Percentiles rank a stretch among this genome's conserved stretches.
Conservation (phyloP, 1,140 invertebrate species). For the Chelonus insularis region DNA sequence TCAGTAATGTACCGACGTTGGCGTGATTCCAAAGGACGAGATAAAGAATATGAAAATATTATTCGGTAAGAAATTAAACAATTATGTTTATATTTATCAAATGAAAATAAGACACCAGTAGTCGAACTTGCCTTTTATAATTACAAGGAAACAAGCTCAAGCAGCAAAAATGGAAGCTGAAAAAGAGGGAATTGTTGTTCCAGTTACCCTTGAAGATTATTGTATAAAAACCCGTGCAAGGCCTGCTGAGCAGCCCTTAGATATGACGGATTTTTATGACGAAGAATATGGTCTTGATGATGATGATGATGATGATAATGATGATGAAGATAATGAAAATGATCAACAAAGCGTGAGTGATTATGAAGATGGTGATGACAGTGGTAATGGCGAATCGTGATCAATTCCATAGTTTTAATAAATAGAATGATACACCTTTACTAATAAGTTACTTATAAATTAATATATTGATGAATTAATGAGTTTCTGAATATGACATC, state of each 20-base stretch:
- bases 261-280: slow-evolving; percentile 92
- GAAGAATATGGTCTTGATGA: slow-evolving; percentile 86
- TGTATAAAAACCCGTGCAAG: slow-evolving; percentile 89
- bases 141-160: slow-evolving; percentile 91
- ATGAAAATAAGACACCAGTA: too few relatives aligned
- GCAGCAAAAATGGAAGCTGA: slow-evolving; percentile 93
- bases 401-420: slow-evolving; percentile 47
- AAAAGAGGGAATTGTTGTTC: slow-evolving; percentile 95
- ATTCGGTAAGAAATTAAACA: slow-evolving; percentile 74
- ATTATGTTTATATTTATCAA: too few relatives aligned
- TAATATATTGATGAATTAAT: too few relatives aligned
- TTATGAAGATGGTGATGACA: slow-evolving; percentile 76
- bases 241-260: slow-evolving; percentile 75
- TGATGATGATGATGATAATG: slow-evolving; percentile 75
- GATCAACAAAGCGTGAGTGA: slow-evolving; percentile 68
- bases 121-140: not conserved
- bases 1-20: slow-evolving; percentile 99
- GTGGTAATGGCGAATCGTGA: slow-evolving; percentile 76
- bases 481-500: too few relatives aligned
- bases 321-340: slow-evolving; percentile 76
- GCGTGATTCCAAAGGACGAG: slow-evolving; percentile 96
- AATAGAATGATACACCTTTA: too few relatives aligned
- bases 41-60: slow-evolving; percentile 99
- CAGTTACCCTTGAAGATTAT: slow-evolving; percentile 97
- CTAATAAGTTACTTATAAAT: too few relatives aligned